Percentiles rank a stretch among this genome's conserved stretches.
Evolutionary conservation across 2,888 invertebrate genomes (phyloP).

Genomic region (Drosophila suboccidentalis): DNA sequence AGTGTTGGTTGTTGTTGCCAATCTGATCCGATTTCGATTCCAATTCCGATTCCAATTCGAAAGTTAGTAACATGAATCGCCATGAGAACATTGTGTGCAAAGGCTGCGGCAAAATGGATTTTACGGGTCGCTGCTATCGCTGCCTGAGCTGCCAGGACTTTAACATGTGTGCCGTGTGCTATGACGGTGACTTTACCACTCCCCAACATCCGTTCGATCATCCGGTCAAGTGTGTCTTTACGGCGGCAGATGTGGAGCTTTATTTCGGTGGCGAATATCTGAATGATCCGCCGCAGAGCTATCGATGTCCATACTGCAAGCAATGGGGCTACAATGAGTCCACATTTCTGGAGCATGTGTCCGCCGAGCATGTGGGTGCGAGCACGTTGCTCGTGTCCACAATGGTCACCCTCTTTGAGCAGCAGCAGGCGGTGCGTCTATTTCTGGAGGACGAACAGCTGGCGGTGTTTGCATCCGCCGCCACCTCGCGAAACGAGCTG

Average conservation of each 20-base stretch:
- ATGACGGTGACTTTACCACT: conserved; percentile 59
- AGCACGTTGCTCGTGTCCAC: conserved; percentile 64
- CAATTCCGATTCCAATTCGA: neutral
- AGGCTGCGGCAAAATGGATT: conserved; percentile 55
- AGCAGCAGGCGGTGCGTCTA: conserved; percentile 67
- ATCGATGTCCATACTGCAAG: conserved; percentile 72
- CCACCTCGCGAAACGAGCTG: conserved; percentile 56
- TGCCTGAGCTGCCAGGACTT: conserved; percentile 64
- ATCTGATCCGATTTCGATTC: neutral
- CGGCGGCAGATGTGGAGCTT: conserved; percentile 59
- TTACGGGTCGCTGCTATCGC: conserved; percentile 66
- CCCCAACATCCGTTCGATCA: conserved; percentile 64
- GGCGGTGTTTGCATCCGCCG: conserved; percentile 57
- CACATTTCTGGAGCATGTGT: conserved; percentile 64
- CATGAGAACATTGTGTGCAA: conserved; percentile 62
- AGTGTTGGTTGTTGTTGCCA: neutral
- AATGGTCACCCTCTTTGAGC: conserved; percentile 65
- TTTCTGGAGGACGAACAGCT: conserved; percentile 70
- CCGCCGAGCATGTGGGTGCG: conserved; percentile 54
- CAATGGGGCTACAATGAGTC: conserved; percentile 70
- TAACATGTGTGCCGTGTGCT: conserved; percentile 62
- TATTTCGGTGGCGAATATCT: conserved; percentile 70
- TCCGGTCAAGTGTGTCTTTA: conserved; percentile 65
- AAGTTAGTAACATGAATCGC: conserved; percentile 52
- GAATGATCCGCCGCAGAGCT: conserved; percentile 71